Base-by-base conservation (phyloP, 2,113 vertebrate species). In the Phoxinus phoxinus region DNA sequence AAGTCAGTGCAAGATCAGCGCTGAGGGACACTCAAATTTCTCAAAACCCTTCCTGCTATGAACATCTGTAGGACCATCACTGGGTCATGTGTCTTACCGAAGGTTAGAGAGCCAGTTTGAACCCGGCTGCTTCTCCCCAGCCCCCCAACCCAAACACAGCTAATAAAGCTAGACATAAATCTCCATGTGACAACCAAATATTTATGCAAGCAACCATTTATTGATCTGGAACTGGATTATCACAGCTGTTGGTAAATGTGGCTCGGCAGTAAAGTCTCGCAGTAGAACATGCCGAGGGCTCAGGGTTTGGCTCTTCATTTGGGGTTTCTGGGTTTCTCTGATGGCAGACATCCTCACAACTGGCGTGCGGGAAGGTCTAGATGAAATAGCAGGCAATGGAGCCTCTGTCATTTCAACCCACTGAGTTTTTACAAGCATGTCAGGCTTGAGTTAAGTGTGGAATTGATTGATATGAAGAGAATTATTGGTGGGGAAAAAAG, bases 191-290 rank as follows among this genome's bases (percentile, higher is more conserved):
- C 75, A 88, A 87, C 72, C 44, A 84, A 89, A 86, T 84, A 89
- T 89, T 87, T 85, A 89, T 84, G 71, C 58, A 85, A 81, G 80
- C 69, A 77, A 71, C 84, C 81, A 73, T 89, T 81, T 88, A 89
- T 83, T 88, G 83, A 85, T 83, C 41, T 53, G 41, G 77, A 32
- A 69, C 35, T 25, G 65, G 59, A 85, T 89, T 80, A 79, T 85
- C 80, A 82, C 72, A 71, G 85, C 78, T 84, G 86, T 75, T 48
- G 61, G 46, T 72, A 67, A 74, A 56, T 86, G 44, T 21, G 46
- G 37, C 46, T 21, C 65, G 61, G 78, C 85, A 53, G 84, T 86
- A 81, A 81, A 81, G 76, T 71, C 83, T 79, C 44, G 35, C 27
- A 63, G 85, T 15, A 81, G 71, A 85, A 78, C 73, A n/a, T 79